A percentile compares a stretch with the other conserved stretches of the same genome.
These are phyloP conservation scores for Diplosoma virens DNA, from an alignment of 23 tunicate species.

Conservation along the genomic window DNA sequence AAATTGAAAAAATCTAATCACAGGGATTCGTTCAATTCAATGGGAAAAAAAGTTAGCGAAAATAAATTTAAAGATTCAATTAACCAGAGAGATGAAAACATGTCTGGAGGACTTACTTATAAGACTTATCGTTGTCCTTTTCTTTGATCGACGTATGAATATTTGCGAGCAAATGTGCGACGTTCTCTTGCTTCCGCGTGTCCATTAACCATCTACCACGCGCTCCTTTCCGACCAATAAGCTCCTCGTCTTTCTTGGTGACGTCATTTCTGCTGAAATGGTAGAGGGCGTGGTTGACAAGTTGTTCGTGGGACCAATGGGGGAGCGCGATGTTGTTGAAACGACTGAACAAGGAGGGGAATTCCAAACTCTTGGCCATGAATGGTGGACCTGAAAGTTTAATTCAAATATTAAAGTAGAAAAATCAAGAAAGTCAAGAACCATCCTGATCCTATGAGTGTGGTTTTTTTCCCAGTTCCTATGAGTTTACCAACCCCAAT, in stretches of 20 bases:
- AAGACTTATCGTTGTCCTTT: conserved; percentile 70
- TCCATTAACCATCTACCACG: conserved; percentile 59
- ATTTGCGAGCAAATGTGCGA: conserved; percentile 78
- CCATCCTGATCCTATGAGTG: no score
- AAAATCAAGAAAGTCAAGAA: not conserved
- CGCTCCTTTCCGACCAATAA: not conserved
- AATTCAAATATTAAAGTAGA: no score
- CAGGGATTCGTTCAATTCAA: no score
- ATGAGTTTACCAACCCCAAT: no score
- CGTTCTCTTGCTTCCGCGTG: conserved; percentile 63
- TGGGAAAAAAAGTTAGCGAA: no score
- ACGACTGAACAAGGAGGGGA: conserved; percentile 73
- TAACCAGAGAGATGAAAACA: no score
- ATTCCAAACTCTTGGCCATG: conserved; percentile 85
- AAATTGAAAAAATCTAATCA: no score
- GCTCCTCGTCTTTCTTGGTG: conserved; percentile 34
- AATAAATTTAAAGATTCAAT: no score
- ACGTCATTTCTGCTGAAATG: conserved; percentile 46
- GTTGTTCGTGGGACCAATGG: conserved; percentile 85
- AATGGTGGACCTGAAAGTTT: conserved; percentile 58
- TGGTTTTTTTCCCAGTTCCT: no score
- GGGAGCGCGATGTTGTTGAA: conserved; percentile 53
- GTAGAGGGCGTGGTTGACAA: conserved; percentile 74
- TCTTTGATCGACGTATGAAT: conserved; percentile 70
- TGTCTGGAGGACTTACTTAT: conserved; percentile 60